These are phyloP conservation scores for Rhinoptilus africanus DNA, from an alignment of 2,113 vertebrate genomes.

Conservation along the genomic window DNA sequence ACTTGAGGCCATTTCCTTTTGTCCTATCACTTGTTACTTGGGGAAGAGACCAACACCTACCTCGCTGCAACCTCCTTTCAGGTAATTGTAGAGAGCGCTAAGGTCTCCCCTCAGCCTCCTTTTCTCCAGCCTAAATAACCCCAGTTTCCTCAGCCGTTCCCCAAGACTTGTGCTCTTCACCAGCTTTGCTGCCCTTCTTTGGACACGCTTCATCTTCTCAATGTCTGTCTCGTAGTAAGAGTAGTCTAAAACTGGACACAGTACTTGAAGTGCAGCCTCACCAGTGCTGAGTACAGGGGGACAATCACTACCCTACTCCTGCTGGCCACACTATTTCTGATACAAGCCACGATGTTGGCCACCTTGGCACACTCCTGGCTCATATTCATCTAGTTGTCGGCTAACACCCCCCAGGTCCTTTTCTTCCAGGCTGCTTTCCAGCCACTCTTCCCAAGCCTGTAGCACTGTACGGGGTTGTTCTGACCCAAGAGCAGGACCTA, in stretches of 20 bases:
- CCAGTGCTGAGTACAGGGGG: background rate
- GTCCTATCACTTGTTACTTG: background rate
- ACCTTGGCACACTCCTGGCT: background rate
- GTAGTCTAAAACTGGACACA: background rate
- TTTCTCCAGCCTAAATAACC: background rate
- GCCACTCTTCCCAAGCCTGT: background rate
- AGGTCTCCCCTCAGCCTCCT: background rate
- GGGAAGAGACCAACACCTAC: background rate
- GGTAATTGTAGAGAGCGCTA: background rate
- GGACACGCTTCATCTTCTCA: background rate
- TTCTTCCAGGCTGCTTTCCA: background rate
- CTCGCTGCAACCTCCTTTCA: background rate
- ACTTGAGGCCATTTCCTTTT: background rate
- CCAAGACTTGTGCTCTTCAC: background rate
- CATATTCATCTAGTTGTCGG: background rate
- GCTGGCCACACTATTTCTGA: background rate
- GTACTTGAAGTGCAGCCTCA: background rate
- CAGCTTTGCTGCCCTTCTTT: background rate
- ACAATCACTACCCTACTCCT: background rate
- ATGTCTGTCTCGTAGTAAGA: background rate
- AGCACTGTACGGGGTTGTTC: background rate
- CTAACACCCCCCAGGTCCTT: background rate
- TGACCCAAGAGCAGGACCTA: background rate
- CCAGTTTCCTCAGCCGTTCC: background rate
- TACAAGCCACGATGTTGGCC: background rate